Evolutionary conservation across 2,888 invertebrate genomes (phyloP), one percentile per base, ranked within the genome.

Genomic region (Lymantria monacha): DNA sequence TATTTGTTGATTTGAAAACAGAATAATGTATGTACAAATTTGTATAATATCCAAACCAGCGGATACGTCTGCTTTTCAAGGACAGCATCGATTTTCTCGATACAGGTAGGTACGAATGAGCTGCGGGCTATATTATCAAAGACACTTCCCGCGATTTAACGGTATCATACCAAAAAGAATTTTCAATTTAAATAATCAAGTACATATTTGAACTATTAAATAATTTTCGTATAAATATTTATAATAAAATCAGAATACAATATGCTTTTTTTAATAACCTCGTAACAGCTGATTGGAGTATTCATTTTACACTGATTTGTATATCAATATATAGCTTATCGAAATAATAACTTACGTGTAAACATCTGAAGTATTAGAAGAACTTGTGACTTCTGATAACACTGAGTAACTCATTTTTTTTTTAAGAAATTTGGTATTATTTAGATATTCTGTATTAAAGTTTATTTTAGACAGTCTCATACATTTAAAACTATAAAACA

Each of bases 351-450:
- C 89, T 83, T 70, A 89, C 89, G 83, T 79, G 62, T 89, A 88
- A 1, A 85, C 60, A 52, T 85, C 88, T 45, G 80, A 80, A 45
- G 70, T 57, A 53, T 61, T 76, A 9, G 87, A 81, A 46, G 84
- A 83, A 59, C 84, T 83, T 7, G 81, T 80, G 1, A 83, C 82
- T 59, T 85, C 86, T 33, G 82, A 76, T 40, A 84, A 51, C 63
- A 82, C 75, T 1, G 85, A 70, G 56, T 74, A 72, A 58, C 76
- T 84, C 84, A 85, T 83, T 64, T 73, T 78, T 83, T 64, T 73
- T 78, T 76, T 13, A 43, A 42, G 22, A n/a, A n/a, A n/a, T 41
- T 15, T 41, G 22, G 3, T 15, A 36, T 7, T 22, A 13, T 50
- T 30, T 14, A 30, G 12, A 22, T 15, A 15, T 36, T 37, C n/a